Percentiles rank a stretch among this genome's conserved stretches.
Conservation (phyloP, 2,888 invertebrate species). For the Apomyelois bistriatella region DNA sequence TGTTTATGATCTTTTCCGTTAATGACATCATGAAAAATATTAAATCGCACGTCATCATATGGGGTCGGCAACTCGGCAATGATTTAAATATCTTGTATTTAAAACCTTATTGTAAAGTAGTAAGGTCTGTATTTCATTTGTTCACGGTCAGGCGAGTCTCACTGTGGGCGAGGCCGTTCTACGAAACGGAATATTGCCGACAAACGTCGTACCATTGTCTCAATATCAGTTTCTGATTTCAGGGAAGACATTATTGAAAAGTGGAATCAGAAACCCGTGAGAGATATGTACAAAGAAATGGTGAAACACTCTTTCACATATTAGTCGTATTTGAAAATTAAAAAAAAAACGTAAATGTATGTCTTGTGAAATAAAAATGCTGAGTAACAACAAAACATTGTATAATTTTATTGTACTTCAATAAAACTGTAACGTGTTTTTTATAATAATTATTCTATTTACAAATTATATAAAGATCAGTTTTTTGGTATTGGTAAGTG, state of each 20-base stretch:
- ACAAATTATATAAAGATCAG: not conserved
- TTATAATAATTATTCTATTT: not conserved
- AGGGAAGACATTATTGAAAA: constrained; percentile 35
- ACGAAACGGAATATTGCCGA: no score
- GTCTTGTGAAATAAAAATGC: not conserved
- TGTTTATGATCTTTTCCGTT: no score
- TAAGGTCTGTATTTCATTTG: no score
- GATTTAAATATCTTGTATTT: no score
- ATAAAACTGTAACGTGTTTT: no score
- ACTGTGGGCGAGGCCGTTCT: no score
- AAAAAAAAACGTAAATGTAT: not conserved
- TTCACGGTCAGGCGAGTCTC: no score
- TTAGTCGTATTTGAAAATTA: not conserved
- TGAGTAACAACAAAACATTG: not conserved
- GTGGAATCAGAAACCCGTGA: constrained; percentile 31
- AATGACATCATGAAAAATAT: no score
- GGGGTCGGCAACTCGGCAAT: no score
- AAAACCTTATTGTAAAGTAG: no score
- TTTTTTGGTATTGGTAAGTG: constrained; percentile 2
- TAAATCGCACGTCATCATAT: no score
- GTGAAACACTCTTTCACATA: constrained; percentile 20
- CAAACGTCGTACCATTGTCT: not conserved
- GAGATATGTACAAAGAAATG: constrained; percentile 25
- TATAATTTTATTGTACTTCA: not conserved
- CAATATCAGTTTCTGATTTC: constrained; percentile 1